Base-by-base conservation (phyloP, 2,797 vertebrate genomes). In the Microcaecilia unicolor region DNA sequence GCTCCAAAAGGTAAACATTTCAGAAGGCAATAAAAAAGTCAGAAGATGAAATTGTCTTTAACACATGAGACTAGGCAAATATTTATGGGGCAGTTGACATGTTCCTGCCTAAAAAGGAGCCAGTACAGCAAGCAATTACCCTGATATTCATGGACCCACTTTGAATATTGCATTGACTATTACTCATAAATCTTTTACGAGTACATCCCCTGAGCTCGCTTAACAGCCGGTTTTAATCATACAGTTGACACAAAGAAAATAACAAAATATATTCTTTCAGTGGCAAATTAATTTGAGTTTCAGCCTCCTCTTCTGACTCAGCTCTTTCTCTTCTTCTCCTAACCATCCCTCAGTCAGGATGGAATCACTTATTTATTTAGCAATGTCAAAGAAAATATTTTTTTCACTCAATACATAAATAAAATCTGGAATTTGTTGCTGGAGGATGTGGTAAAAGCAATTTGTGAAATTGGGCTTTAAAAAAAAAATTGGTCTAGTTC, bases 181-280 rank as follows among this genome's bases (percentile, higher is more conserved):
- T 85, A 84, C 82, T 85, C 83, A 84, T 85, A 86, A 87, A 85
- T 85, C 83, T 86, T 87, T 85, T 85, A 86, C 78, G 80, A 85
- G 76, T 78, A 80, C 73, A 81, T 84, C 79, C 82, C 80, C 68
- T 77, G 78, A 86, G 82, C 76, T 86, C 84, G 84, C 83, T 84
- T 84, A 86, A 84, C 84, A 87, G 80, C 78, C 81, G 76, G 76
- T 85, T 85, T 85, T 87, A 85, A 86, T 85, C 83, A 85, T 83
- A 80, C 79, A 80, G 80, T 84, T 83, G 84, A 86, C 83, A 85
- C 74, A 81, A 78, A 79, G 78, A 87, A 85, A 87, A 85, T 84
- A 85, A 87, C 81, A 84, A 84, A 86, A 83, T 84, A 83, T 84
- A 83, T 86, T 86, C 87, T 86, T 86, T 85, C 82, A 83, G 81